Evolutionary conservation across 2,888 invertebrate species (phyloP).

Genomic region (Amitus sp.): DNA sequence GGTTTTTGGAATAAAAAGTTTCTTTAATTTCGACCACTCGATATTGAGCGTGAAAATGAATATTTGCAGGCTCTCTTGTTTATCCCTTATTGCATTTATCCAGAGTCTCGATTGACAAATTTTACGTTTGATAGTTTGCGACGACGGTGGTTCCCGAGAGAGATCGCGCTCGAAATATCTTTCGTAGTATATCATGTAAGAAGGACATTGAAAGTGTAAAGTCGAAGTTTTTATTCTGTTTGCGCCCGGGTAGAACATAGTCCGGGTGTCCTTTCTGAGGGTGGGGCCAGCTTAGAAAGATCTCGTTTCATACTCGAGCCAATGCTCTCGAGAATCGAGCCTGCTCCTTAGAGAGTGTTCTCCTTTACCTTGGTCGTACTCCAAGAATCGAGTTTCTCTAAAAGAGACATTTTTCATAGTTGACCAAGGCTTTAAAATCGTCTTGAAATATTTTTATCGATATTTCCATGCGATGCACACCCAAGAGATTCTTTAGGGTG

Average conservation of each 20-base stretch:
- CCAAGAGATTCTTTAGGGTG: neutral
- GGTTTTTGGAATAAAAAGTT: too few relatives aligned
- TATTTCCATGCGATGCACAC: conserved; percentile 40
- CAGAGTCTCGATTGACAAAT: too few relatives aligned
- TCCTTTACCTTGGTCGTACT: conserved; percentile 42
- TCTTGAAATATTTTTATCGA: conserved; percentile 38
- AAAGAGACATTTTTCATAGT: conserved; percentile 41
- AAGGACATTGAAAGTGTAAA: conserved; percentile 1
- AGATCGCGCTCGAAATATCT: neutral
- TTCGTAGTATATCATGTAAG: neutral
- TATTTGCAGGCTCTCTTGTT: too few relatives aligned
- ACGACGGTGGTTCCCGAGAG: neutral
- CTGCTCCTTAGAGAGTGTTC: conserved; percentile 27
- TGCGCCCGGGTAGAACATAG: conserved; percentile 14
- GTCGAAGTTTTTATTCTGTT: conserved; percentile 18
- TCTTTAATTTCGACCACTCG: too few relatives aligned
- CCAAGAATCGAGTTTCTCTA: conserved; percentile 43
- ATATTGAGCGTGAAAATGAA: too few relatives aligned
- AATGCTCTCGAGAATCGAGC: conserved; percentile 33
- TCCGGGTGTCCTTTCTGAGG: conserved; percentile 21
- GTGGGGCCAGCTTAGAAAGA: conserved; percentile 27
- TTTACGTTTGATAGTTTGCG: neutral
- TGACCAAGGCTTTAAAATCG: conserved; percentile 42
- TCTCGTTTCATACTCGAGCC: conserved; percentile 27
- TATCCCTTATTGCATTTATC: too few relatives aligned